Evolutionary conservation across 1,140 invertebrate species (phyloP).

Genomic region (Pomacea maculata): DNA sequence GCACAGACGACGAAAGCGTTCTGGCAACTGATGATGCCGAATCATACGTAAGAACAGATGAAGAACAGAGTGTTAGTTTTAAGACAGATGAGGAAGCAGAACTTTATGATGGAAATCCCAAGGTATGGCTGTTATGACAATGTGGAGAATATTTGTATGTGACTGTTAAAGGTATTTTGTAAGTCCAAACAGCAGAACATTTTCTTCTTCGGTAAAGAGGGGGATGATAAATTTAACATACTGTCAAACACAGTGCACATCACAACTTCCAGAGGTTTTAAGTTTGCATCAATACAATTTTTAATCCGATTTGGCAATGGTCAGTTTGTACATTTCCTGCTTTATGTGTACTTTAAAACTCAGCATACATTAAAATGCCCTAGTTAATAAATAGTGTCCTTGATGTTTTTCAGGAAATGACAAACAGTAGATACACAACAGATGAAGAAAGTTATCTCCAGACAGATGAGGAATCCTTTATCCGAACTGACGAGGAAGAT

Average conservation of each 20-base stretch:
- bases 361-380: background rate
- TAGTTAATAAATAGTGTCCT: conserved; percentile 6
- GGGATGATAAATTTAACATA: too few relatives aligned
- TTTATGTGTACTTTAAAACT: background rate
- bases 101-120: conserved; percentile 64
- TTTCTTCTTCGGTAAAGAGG: too few relatives aligned
- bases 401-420: conserved; percentile 52
- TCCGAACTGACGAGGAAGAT: conserved; percentile 70
- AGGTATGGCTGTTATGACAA: conserved; percentile 35
- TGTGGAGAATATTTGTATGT: too few relatives aligned
- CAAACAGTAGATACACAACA: conserved; percentile 63
- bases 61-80: conserved; percentile 37
- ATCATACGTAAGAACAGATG: conserved; percentile 46
- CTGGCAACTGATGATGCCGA: conserved; percentile 62
- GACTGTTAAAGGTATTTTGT: too few relatives aligned
- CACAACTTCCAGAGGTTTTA: too few relatives aligned
- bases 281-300: too few relatives aligned
- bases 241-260: too few relatives aligned
- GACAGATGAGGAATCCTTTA: conserved; percentile 65
- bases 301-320: too few relatives aligned
- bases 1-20: conserved; percentile 52
- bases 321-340: too few relatives aligned
- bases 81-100: conserved; percentile 63
- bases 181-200: too few relatives aligned
- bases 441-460: conserved; percentile 65